These are phyloP conservation scores for Drosophila buzzatii DNA, from an alignment of 2,888 invertebrate species.

Conservation along the genomic window DNA sequence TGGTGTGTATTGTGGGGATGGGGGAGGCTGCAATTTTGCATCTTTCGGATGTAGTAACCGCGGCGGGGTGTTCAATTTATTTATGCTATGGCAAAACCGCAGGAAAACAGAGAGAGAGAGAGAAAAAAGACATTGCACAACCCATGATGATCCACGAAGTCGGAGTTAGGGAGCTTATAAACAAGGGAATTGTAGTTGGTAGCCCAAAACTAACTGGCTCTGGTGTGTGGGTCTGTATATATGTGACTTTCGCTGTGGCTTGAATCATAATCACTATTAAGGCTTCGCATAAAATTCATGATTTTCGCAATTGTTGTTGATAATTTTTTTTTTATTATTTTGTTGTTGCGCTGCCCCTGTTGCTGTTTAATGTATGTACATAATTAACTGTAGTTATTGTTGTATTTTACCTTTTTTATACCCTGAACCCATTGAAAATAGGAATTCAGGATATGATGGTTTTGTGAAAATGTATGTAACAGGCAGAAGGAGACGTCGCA, in stretches of 20 bases:
- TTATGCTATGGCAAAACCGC: conserved; percentile 71
- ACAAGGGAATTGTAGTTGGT: conserved; percentile 16
- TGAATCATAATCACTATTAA: conserved; percentile 62
- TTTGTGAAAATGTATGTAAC: no score
- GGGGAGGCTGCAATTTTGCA: conserved; percentile 4
- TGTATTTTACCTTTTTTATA: conserved; percentile 14
- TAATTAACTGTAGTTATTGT: conserved; percentile 53
- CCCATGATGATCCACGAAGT: conserved; percentile 35
- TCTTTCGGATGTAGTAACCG: conserved; percentile 37
- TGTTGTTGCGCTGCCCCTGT: neutral
- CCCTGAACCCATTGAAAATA: no score
- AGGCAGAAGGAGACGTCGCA: no score
- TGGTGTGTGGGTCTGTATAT: neutral
- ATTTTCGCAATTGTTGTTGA: conserved; percentile 38
- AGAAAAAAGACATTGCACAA: conserved; percentile 52
- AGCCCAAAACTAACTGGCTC: conserved; percentile 30
- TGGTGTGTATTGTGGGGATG: neutral
- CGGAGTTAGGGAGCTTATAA: conserved; percentile 22
- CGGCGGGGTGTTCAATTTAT: conserved; percentile 58
- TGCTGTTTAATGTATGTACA: conserved; percentile 57
- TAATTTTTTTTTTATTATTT: neutral
- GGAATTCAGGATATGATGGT: no score
- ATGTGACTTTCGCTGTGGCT: conserved; percentile 12
- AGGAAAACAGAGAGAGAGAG: conserved; percentile 5
- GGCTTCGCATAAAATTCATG: conserved; percentile 66